Evolutionary conservation across 2,888 invertebrate species (phyloP), one percentile per base, ranked within the genome.

Genomic region (Lithodes maja): DNA sequence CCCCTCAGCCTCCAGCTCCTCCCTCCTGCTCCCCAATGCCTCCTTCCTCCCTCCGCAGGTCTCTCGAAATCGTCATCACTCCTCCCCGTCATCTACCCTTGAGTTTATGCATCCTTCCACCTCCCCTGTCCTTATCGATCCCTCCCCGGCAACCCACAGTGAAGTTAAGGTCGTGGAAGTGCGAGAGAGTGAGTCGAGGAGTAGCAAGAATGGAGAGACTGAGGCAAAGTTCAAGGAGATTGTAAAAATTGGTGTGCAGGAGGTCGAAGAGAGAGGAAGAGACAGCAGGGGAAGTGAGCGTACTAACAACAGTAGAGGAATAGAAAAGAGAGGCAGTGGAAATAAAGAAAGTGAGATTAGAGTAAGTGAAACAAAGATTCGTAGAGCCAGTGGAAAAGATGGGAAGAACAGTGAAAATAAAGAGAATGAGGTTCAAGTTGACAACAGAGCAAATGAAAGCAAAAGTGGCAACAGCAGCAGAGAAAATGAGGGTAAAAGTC

Each of bases 51-150:
- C 61, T 12, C 54, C 71, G 33, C 80, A 80, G n/a, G 54, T 78
- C 1, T 55, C 81, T 15, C n/a, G 88, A n/a, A 85, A 77, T 52
- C 79, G 88, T n/a, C 84, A 89, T 33, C 88, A 89, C 50, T 89
- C 88, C 33, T 75, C 85, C n/a, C 84, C 82, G 15, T 82, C 82
- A 5, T 85, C 80, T 71, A 85, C 81, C n/a, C 61, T 71, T 12
- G 61, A 55, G 71, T 71, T 71, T 71, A n/a, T 17, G 5, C 71
- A 12, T 5, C 61, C 61, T 61, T 61, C 61, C 12, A 7, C 61
- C 61, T 61, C 61, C 61, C 5, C 61, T 61, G 61, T 61, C 12
- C 12, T 61, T 5, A 12, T 61, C 61, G 5, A 5, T 61, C 17
- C 71, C 5, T 71, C 71, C 1, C 71, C 71, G 5, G 15, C 71